phyloP scores from a whole-genome alignment of 2,113 vertebrate genomes.

The Syngnathoides biaculeatus region DNA sequence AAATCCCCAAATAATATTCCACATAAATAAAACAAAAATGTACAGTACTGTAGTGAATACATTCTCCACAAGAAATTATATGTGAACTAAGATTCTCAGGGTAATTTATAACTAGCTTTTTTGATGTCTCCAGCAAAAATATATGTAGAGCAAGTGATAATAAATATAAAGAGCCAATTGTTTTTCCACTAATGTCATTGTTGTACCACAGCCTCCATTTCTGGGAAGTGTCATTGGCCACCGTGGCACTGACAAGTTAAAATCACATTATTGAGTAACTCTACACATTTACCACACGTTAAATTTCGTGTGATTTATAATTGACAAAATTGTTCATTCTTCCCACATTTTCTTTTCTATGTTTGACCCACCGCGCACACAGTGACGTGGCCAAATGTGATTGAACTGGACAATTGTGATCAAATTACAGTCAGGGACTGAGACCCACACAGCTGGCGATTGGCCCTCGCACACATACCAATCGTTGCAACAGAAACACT shows the following conservation, averaged over 20 bases:
- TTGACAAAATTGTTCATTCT: slow-evolving; percentile 8
- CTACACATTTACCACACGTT: slow-evolving; percentile 6
- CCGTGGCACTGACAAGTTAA: not conserved
- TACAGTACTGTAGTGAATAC: slow-evolving; percentile 34
- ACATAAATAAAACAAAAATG: slow-evolving; percentile 58
- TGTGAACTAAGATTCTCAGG: slow-evolving; percentile 19
- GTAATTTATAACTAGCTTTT: slow-evolving; percentile 25
- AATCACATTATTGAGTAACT: not conserved
- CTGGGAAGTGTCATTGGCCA: slow-evolving; percentile 7
- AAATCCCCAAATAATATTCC: slow-evolving; percentile 19
- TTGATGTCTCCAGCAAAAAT: not conserved
- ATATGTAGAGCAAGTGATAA: not conserved
- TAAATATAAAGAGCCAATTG: slow-evolving; percentile 17
- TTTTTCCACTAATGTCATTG: slow-evolving; percentile 22
- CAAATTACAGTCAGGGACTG: not conserved
- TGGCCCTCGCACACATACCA: not conserved
- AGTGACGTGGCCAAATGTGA: not conserved
- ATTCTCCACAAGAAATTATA: slow-evolving; percentile 30
- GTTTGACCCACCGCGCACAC: not conserved
- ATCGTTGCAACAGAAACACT: no score
- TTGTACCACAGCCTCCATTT: slow-evolving; percentile 56
- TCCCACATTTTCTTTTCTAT: slow-evolving; percentile 1
- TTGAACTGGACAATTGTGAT: not conserved
- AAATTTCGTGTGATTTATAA: slow-evolving; percentile 4
- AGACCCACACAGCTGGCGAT: no score